A percentile compares a stretch with the other conserved stretches of the same genome.
Evolutionary conservation across 2,113 vertebrate species (phyloP).

Genomic region (Marcusenius ussheri): DNA sequence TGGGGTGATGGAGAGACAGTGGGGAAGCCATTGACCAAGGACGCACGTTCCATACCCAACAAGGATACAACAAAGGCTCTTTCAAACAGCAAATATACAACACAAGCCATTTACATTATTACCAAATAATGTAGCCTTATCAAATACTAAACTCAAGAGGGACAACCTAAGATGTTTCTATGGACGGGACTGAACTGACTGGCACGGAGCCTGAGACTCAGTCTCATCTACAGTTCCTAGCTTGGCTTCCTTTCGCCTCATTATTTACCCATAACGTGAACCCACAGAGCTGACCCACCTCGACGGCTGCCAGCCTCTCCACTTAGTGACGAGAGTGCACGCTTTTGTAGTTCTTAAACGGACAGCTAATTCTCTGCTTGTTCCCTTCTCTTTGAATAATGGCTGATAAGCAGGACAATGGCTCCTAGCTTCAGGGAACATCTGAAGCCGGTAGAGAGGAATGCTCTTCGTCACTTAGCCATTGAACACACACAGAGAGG

Average conservation of each 20-base stretch:
- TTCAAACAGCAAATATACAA: not conserved
- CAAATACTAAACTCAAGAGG: not conserved
- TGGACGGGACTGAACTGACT: not conserved
- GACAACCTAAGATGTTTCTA: not conserved
- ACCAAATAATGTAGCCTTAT: not conserved
- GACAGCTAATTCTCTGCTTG: not conserved
- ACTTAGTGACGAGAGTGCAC: not conserved
- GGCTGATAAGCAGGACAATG: constrained; percentile 3
- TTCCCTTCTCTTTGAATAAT: not conserved
- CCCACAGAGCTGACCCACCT: not conserved
- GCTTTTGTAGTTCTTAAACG: not conserved
- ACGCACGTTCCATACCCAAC: not conserved
- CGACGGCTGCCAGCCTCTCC: not conserved
- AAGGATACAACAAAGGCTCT: not conserved
- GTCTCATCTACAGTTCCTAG: not conserved
- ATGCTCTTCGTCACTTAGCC: not conserved
- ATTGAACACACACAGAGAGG: not conserved
- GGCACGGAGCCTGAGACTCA: not conserved
- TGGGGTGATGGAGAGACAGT: not conserved
- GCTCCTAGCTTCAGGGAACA: not conserved
- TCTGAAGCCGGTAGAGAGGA: not conserved
- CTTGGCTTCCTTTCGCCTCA: not conserved
- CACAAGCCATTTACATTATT: not conserved
- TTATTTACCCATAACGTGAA: constrained; percentile 21
- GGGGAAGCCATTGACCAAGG: not conserved